Evolutionary conservation across 2,888 invertebrate genomes (phyloP).

Genomic region (Neocrepidodera transversa): DNA sequence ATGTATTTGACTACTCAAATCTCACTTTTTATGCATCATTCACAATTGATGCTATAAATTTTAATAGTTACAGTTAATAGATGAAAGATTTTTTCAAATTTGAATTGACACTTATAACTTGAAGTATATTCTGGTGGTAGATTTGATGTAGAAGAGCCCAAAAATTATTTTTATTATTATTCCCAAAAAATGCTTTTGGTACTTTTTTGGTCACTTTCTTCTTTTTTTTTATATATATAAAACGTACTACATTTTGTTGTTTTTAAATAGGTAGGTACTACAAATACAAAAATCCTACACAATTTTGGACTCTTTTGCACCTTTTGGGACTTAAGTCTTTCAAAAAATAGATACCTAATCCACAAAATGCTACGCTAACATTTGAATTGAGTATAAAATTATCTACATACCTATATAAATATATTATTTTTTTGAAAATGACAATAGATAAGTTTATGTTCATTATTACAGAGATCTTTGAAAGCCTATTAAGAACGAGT

Average conservation of each 20-base stretch:
- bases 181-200: too few species aligned
- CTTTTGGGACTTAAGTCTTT: slow-evolving; percentile 21
- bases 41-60: slow-evolving; percentile 58
- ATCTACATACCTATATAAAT: slow-evolving; percentile 55
- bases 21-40: slow-evolving; percentile 64
- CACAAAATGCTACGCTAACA: slow-evolving; percentile 26
- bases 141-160: slow-evolving; percentile 33
- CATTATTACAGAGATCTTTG: slow-evolving; percentile 59
- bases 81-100: slow-evolving; percentile 51
- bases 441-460: slow-evolving; percentile 56
- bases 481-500: slow-evolving; percentile 49
- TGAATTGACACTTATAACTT: slow-evolving; percentile 58
- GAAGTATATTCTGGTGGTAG: slow-evolving; percentile 50
- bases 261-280: too few species aligned
- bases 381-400: slow-evolving; percentile 57
- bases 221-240: too few species aligned
- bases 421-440: slow-evolving; percentile 49
- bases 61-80: slow-evolving; percentile 46
- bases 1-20: slow-evolving; percentile 62
- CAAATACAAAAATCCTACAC: too few species aligned
- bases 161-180: too few species aligned
- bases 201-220: too few species aligned
- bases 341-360: slow-evolving; percentile 29
- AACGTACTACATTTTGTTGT: too few species aligned
- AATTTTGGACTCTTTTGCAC: slow-evolving; percentile 19